Percentiles rank a stretch among this genome's conserved stretches.
Conservation (phyloP, 2,113 vertebrate genomes). For the Trogon surrucura region DNA sequence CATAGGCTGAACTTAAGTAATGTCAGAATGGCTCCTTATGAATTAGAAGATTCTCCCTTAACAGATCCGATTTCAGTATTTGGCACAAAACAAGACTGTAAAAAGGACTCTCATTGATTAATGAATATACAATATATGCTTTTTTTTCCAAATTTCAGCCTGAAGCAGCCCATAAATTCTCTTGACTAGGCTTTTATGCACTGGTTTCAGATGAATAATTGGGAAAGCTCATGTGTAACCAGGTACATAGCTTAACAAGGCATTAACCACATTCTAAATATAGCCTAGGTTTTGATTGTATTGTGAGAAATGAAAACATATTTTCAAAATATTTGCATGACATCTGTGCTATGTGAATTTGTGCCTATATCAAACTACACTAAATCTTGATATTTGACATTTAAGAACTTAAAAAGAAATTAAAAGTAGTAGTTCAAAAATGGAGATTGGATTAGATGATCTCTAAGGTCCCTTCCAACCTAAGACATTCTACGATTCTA, state of each 20-base stretch:
- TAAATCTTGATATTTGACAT: background rate
- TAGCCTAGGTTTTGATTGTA: background rate
- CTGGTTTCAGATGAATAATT: background rate
- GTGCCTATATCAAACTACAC: background rate
- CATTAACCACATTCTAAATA: background rate
- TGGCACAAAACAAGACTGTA: background rate
- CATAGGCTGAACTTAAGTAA: background rate
- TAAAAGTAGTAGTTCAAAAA: background rate
- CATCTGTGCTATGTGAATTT: background rate
- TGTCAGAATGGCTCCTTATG: background rate
- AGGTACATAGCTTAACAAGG: background rate
- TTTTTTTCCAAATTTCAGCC: constrained; percentile 32
- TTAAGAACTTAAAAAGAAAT: background rate
- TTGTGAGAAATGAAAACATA: background rate
- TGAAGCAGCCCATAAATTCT: background rate
- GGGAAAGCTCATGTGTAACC: background rate
- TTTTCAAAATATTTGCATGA: background rate
- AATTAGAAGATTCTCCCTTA: background rate
- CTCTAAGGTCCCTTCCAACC: too few relatives aligned
- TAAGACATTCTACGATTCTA: too few relatives aligned
- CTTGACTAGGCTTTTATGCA: background rate
- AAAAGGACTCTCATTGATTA: background rate
- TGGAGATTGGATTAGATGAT: background rate
- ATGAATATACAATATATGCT: background rate
- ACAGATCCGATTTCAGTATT: background rate